A percentile compares a stretch with the other conserved stretches of the same genome.
These are phyloP conservation scores for Nineta flava DNA, from an alignment of 2,888 invertebrate genomes.

Conservation along the genomic window DNA sequence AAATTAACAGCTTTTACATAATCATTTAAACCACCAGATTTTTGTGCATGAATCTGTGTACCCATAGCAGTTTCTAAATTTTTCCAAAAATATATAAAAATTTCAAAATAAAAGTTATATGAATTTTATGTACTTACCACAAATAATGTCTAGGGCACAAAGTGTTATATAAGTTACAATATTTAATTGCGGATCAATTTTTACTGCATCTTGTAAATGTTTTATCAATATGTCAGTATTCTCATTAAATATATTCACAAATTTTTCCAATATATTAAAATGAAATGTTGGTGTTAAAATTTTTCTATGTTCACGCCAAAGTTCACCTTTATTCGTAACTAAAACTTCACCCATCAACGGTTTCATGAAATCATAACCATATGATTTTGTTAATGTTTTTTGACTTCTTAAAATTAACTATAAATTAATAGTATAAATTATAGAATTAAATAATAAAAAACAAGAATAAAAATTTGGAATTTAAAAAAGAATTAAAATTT, in stretches of 20 bases:
- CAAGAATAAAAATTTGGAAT: neutral
- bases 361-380: neutral
- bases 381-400: neutral
- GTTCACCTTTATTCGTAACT: conserved; percentile 22
- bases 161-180: conserved; percentile 42
- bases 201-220: conserved; percentile 27
- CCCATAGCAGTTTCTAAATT: conserved; percentile 50
- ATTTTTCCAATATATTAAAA: conserved; percentile 58
- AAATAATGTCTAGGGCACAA: conserved; percentile 44
- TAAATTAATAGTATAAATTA: neutral
- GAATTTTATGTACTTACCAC: conserved; percentile 29
- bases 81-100: neutral
- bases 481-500: neutral
- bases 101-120: neutral
- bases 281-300: conserved; percentile 66
- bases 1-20: neutral
- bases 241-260: conserved; percentile 50
- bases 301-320: conserved; percentile 52
- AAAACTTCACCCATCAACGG: neutral
- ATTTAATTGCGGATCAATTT: conserved; percentile 32
- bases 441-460: neutral
- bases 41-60: conserved; percentile 52
- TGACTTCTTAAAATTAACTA: neutral
- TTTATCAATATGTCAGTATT: conserved; percentile 39
- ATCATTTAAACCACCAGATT: neutral